Evolutionary conservation across 64 coral and sea anemone genomes (phyloP), one percentile per base, ranked within the genome.

Genomic region (Pachyseris speciosa): DNA sequence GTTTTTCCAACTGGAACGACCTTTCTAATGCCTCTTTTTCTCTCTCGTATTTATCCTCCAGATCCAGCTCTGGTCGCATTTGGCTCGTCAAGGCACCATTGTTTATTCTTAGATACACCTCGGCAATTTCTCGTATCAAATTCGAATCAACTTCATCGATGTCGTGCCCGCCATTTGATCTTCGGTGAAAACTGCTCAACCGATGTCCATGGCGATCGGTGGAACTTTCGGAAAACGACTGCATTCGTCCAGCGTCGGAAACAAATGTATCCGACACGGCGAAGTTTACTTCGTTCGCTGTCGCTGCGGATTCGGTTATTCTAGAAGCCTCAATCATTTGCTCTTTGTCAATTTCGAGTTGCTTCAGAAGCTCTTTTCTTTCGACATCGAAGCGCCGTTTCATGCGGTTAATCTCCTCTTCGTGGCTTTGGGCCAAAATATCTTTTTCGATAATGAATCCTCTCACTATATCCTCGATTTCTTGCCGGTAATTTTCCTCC

Each of bases 11-110:
- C 16, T 80, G 41, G 64, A 95, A 93, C 67, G 78, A 83, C 59
- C 91, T 84, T 34, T 99, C 93, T 3, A 99, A 63, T 30, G 86
- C 77, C 40, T 99, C 93, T 60, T 81, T 78, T 74, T 99, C 93
- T 64, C 91, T 74, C 36, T 99, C 97, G 61, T 87, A 92, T 92
- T 95, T 99, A 73, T 99, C 97, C 74, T 99, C 97, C 4, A 99
- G 58, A 45, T 99, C 97, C 16, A 99, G 76, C 31, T 99, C 97
- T 42, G 94, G 97, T 7, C 94, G 84, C 9, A 99, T 84, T 45
- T 88, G 40, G 57, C 97, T 93, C 10, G 93, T 92, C 51, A 93
- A 52, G 17, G 72, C 45, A 19, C 94, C 81, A 66, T 89, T 90
- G 67, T 95, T 92, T 75, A 99, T 89, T 83, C 97, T 41, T 12